Base-by-base conservation (phyloP, 2,888 invertebrate species). In the Lasioglossum marginatum region DNA sequence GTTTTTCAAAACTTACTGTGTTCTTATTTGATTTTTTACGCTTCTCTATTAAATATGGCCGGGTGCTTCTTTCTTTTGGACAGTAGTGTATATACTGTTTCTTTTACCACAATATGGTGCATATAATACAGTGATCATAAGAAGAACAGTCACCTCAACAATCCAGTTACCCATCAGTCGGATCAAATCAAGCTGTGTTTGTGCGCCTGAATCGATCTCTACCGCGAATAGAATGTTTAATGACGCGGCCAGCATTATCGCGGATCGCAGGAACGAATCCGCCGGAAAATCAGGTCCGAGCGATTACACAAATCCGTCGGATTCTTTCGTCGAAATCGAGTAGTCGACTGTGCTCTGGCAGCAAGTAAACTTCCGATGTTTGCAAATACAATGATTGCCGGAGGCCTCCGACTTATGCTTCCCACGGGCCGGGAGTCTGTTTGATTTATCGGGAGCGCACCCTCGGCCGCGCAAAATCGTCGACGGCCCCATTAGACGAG, bases 401-500 rank as follows among this genome's bases (percentile, higher is more conserved):
- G 88, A 90, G 88, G 91, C 87, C 88, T 89, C 89, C 89, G 91
- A 92, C 91, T 92, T 92, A 91, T 91, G 92, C 93, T 93, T 94
- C 94, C 94, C 93, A 94, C 93, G 93, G 89, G 89, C 88, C n/a
- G 23, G 86, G 89, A 92, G 88, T 85, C 89, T 90, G 91, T 92
- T 93, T 93, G 93, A 94, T 93, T 93, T 94, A 94, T 92, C 87
- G 91, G 83, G 88, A 88, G n/a, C 85, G 87, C 90, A 87, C 91
- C 91, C 91, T 87, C 82, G 72, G 87, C 86, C 88, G 85, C 89
- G 86, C 85, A 82, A 92, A 90, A 91, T 91, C 88, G 87, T 90
- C 88, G 83, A 87, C 87, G 86, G 84, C 88, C 87, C 90, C 88
- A 87, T 90, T 90, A 90, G 88, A 86, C 89, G 87, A 88, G 82